Conservation (phyloP, 2,113 vertebrate genomes). For the Misgurnus anguillicaudatus region DNA sequence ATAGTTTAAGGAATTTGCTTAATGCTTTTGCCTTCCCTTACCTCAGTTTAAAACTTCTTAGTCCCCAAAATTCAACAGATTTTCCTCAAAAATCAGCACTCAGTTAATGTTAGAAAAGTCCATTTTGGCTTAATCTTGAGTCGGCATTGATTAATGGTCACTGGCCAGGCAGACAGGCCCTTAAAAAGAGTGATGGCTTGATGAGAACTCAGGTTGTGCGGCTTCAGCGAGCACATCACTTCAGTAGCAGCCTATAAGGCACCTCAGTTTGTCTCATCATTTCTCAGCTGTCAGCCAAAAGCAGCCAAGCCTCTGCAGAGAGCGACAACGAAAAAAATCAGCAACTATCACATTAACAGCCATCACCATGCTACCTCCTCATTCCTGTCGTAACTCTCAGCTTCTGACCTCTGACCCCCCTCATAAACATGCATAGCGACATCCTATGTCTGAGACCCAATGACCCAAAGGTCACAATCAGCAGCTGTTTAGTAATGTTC, state of each 20-base stretch:
- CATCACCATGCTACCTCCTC: constrained; percentile 33
- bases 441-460: constrained; percentile 54
- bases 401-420: constrained; percentile 59
- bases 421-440: constrained; percentile 57
- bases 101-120: too few relatives aligned
- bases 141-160: constrained; percentile 22
- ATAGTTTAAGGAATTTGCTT: too few relatives aligned
- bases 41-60: too few relatives aligned
- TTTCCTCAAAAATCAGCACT: too few relatives aligned
- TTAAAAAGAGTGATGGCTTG: constrained; percentile 33
- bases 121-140: not conserved
- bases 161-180: constrained; percentile 28
- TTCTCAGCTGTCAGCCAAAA: constrained; percentile 55
- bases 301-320: not conserved
- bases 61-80: too few relatives aligned
- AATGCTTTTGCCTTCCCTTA: too few relatives aligned
- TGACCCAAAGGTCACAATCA: constrained; percentile 43
- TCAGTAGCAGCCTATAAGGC: constrained; percentile 19
- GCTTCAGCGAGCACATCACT: constrained; percentile 38
- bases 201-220: constrained; percentile 32
- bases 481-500: constrained; percentile 53
- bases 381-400: constrained; percentile 5
- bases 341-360: constrained; percentile 5
- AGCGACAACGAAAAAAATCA: not conserved
- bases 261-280: constrained; percentile 46